These are phyloP conservation scores for Alethe diademata DNA, from an alignment of 2,113 vertebrate genomes.

Conservation along the genomic window DNA sequence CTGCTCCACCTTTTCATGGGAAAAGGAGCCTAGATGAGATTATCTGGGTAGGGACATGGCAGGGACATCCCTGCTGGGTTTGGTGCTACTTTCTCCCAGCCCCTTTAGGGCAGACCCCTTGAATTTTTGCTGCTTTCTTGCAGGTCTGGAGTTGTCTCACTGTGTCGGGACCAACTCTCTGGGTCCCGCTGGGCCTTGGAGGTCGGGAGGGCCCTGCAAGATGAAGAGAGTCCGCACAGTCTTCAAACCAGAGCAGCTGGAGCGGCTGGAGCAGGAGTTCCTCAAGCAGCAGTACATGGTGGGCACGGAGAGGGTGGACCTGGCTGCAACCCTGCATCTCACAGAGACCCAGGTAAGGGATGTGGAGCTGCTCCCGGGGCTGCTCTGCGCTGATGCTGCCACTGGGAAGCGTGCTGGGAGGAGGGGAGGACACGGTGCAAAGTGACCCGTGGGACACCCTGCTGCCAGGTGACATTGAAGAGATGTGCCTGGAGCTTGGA, in stretches of 20 bases:
- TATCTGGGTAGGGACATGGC: not conserved
- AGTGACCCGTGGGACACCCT: rapidly evolving
- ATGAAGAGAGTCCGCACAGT: constrained; percentile 75
- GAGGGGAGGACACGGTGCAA: not conserved
- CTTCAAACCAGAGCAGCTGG: constrained; percentile 79
- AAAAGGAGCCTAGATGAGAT: not conserved
- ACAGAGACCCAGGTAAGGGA: constrained; percentile 77
- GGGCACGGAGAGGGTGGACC: constrained; percentile 74
- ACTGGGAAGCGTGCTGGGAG: rapidly evolving
- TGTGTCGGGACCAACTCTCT: not conserved
- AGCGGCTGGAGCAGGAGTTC: constrained; percentile 77
- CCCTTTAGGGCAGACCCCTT: not conserved
- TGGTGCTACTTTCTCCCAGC: not conserved
- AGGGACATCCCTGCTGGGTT: not conserved
- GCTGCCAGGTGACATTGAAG: not conserved
- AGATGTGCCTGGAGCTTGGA: not conserved
- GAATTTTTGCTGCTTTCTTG: not conserved
- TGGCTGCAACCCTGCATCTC: constrained; percentile 75
- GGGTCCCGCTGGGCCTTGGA: constrained; percentile 4
- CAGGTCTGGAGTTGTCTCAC: constrained; percentile 64
- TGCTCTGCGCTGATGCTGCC: not conserved
- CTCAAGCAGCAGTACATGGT: constrained; percentile 81
- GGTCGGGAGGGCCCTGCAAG: constrained; percentile 37
- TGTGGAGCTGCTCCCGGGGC: not conserved
- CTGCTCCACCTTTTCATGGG: not conserved